Percentiles rank a stretch among this genome's conserved stretches.
These are phyloP conservation scores for Neolamprologus caudopunctatus DNA, from an alignment of 2,113 vertebrate genomes.

Conservation along the genomic window DNA sequence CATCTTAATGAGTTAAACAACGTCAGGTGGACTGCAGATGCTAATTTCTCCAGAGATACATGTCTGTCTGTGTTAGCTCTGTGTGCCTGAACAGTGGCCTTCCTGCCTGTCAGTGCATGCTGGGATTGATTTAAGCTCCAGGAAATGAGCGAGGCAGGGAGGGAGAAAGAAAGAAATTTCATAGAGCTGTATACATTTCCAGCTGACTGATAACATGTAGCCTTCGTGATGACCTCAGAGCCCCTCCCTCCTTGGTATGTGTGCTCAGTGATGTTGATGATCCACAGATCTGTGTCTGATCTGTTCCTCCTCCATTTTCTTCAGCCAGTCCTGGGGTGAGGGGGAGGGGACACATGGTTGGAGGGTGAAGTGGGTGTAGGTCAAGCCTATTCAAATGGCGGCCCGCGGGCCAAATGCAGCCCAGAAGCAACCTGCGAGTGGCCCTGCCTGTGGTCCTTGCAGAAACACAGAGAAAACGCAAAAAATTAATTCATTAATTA, in stretches of 20 bases:
- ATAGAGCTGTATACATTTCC: background rate
- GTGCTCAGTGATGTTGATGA: conserved; percentile 58
- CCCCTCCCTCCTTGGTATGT: conserved; percentile 35
- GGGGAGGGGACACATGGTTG: conserved; percentile 4
- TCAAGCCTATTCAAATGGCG: background rate
- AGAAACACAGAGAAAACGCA: too few relatives aligned
- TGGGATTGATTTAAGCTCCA: background rate
- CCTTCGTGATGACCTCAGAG: conserved; percentile 40
- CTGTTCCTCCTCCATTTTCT: conserved; percentile 32
- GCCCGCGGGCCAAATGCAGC: too few relatives aligned
- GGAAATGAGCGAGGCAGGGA: background rate
- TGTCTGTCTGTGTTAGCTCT: background rate
- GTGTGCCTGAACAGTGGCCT: background rate
- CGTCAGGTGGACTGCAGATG: background rate
- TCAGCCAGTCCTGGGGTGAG: background rate
- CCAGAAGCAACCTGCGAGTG: too few relatives aligned
- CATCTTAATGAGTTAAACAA: background rate
- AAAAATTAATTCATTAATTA: too few relatives aligned
- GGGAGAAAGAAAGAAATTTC: background rate
- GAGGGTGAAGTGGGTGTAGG: conserved; percentile 8
- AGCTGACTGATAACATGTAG: conserved; percentile 12
- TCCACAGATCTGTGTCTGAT: conserved; percentile 54
- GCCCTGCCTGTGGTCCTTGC: too few relatives aligned
- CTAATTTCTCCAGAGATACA: background rate
- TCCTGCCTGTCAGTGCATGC: background rate